Evolutionary conservation across 2,797 vertebrate genomes (phyloP).

Genomic region (Hoplostethus mediterraneus): DNA sequence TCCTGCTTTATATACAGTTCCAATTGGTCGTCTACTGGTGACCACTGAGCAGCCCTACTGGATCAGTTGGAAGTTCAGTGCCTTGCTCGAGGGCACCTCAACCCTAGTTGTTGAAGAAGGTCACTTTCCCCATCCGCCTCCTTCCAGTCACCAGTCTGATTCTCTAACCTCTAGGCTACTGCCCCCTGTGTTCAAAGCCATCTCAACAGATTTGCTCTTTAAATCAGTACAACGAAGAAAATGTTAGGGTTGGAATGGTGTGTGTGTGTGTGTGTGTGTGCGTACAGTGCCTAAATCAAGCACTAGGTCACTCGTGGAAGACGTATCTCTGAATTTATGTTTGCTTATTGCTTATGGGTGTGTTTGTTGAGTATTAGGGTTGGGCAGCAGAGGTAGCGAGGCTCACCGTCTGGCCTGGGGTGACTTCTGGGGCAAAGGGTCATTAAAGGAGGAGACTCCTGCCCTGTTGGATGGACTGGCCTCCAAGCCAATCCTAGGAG

Average conservation of each 20-base stretch:
- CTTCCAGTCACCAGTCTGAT: too few species aligned
- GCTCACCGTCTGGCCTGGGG: constrained; percentile 62
- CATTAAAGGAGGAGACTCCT: constrained; percentile 14
- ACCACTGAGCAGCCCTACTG: too few species aligned
- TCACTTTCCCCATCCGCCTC: too few species aligned
- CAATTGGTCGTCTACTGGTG: not conserved
- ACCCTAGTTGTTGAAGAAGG: too few species aligned
- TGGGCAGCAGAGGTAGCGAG: constrained; percentile 36
- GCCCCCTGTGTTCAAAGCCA: too few species aligned
- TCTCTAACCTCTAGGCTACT: too few species aligned
- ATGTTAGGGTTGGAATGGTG: not conserved
- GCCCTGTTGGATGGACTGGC: constrained; percentile 39
- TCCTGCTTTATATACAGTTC: too few species aligned
- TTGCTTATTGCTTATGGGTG: constrained; percentile 16
- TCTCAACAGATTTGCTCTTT: too few species aligned
- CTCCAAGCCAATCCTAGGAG: constrained; percentile 29
- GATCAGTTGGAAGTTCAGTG: too few species aligned
- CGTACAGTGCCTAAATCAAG: too few species aligned
- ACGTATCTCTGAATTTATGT: not conserved
- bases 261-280: constrained; percentile 16
- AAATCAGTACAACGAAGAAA: too few species aligned
- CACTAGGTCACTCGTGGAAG: not conserved
- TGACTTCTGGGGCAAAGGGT: constrained; percentile 40
- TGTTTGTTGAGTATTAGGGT: constrained; percentile 41
- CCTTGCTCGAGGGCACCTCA: too few species aligned